phyloP scores from a whole-genome alignment of 1,140 invertebrate species.

The Limonius californicus region DNA sequence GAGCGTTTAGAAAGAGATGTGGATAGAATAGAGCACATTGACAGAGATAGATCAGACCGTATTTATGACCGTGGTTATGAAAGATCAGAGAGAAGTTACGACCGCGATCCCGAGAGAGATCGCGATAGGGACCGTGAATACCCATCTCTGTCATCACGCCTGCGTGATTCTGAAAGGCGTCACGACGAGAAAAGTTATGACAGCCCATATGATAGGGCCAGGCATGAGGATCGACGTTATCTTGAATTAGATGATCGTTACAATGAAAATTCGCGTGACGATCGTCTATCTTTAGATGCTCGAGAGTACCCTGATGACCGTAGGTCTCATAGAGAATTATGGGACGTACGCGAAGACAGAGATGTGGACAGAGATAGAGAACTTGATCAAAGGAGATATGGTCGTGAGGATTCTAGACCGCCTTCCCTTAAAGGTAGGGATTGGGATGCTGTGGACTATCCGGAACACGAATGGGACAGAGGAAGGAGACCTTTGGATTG shows the following conservation, averaged over 20 bases:
- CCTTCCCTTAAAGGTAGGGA: conserved; percentile 33
- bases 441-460: conserved; percentile 34
- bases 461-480: conserved; percentile 42
- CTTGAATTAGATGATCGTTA: conserved; percentile 42
- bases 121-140: conserved; percentile 28
- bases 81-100: conserved; percentile 27
- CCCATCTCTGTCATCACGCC: conserved; percentile 16
- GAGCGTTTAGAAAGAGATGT: conserved; percentile 30
- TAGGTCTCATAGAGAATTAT: conserved; percentile 24
- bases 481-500: conserved; percentile 38
- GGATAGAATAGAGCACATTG: conserved; percentile 20
- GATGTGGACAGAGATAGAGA: conserved; percentile 32
- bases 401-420: conserved; percentile 32
- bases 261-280: conserved; percentile 37
- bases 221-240: conserved; percentile 40
- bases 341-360: conserved; percentile 41
- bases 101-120: conserved; percentile 30
- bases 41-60: conserved; percentile 19
- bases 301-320: conserved; percentile 41
- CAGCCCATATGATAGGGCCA: conserved; percentile 39
- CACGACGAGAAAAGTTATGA: conserved; percentile 42
- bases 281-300: conserved; percentile 34
- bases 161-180: conserved; percentile 30
- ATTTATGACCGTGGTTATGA: conserved; percentile 27
- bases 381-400: conserved; percentile 29